phyloP scores from a whole-genome alignment of 2,797 vertebrate species.

The Masticophis lateralis region DNA sequence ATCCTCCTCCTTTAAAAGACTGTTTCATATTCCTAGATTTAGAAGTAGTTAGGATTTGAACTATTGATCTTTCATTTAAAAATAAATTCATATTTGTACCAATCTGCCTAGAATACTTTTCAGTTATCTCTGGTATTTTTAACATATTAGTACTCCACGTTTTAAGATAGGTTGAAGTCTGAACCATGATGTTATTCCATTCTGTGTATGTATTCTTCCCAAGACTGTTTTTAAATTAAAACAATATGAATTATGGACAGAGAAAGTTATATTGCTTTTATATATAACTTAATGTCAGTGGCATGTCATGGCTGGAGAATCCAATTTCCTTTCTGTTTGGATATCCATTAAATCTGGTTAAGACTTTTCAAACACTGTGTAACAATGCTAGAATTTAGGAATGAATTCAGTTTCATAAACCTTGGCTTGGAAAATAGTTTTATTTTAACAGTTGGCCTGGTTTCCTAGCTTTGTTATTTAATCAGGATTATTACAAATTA shows the following conservation, averaged over 20 bases:
- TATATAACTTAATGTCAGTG: constrained; percentile 50
- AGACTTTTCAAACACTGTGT: constrained; percentile 55
- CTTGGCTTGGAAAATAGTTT: constrained; percentile 22
- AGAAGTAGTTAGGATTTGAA: background rate
- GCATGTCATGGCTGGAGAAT: constrained; percentile 57
- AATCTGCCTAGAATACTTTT: background rate
- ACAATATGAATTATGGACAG: constrained; percentile 44
- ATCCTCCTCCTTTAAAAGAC: constrained; percentile 26
- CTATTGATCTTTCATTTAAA: background rate
- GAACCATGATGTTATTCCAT: constrained; percentile 30
- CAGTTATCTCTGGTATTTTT: background rate
- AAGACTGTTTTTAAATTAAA: constrained; percentile 63
- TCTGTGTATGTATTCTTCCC: background rate
- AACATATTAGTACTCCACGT: constrained; percentile 6
- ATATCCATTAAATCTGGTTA: constrained; percentile 64
- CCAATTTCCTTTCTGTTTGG: constrained; percentile 69
- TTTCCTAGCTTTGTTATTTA: background rate
- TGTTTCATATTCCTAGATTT: constrained; percentile 21
- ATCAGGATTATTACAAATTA: background rate
- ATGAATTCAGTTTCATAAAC: constrained; percentile 63
- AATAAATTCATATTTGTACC: background rate
- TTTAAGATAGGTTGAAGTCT: constrained; percentile 39
- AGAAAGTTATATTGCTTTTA: constrained; percentile 52
- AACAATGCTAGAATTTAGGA: constrained; percentile 56
- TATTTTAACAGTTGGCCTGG: constrained; percentile 14